Conservation (phyloP, 2,888 invertebrate genomes). For the Hermaeophaga mercurialis region DNA sequence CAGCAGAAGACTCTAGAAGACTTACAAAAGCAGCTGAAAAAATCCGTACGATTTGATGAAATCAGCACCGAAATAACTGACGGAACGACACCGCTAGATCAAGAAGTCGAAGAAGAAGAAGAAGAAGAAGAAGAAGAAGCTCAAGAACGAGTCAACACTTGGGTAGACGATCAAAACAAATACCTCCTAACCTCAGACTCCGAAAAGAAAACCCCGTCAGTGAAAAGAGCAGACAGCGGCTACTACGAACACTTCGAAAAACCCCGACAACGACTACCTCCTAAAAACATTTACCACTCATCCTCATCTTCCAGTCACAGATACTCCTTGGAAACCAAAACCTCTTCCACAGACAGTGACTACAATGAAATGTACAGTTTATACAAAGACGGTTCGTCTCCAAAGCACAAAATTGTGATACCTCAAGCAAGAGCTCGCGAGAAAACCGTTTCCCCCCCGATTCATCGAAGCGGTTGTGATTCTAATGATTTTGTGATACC, state of each 20-base stretch:
- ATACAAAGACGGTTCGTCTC: slow-evolving; percentile 48
- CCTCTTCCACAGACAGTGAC: slow-evolving; percentile 28
- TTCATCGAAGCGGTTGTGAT: slow-evolving; percentile 28
- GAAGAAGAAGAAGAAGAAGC: slow-evolving; percentile 25
- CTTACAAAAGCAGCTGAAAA: slow-evolving; percentile 51
- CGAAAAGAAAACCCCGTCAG: slow-evolving; percentile 23
- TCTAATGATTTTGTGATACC: slow-evolving; percentile 76
- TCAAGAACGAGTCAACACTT: slow-evolving; percentile 50
- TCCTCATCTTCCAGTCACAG: slow-evolving; percentile 38
- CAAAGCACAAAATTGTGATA: slow-evolving; percentile 28
- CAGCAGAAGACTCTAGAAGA: slow-evolving; percentile 45
- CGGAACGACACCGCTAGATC: slow-evolving; percentile 30
- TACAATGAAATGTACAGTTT: slow-evolving; percentile 43
- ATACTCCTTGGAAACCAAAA: too few relatives aligned
- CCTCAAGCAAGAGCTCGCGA: slow-evolving; percentile 30
- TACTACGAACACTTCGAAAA: slow-evolving; percentile 54
- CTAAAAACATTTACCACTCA: slow-evolving; percentile 50
- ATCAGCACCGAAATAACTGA: slow-evolving; percentile 46
- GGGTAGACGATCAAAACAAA: slow-evolving; percentile 55
- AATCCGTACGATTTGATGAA: slow-evolving; percentile 54
- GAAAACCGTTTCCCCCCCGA: slow-evolving; percentile 26
- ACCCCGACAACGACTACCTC: slow-evolving; percentile 53
- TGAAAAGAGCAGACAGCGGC: slow-evolving; percentile 52
- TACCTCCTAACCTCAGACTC: slow-evolving; percentile 41
- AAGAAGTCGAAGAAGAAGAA: slow-evolving; percentile 33